A percentile compares a stretch with the other conserved stretches of the same genome.
These are phyloP conservation scores for Axis porcinus DNA, from an alignment of 2,113 vertebrate genomes.

Conservation along the genomic window DNA sequence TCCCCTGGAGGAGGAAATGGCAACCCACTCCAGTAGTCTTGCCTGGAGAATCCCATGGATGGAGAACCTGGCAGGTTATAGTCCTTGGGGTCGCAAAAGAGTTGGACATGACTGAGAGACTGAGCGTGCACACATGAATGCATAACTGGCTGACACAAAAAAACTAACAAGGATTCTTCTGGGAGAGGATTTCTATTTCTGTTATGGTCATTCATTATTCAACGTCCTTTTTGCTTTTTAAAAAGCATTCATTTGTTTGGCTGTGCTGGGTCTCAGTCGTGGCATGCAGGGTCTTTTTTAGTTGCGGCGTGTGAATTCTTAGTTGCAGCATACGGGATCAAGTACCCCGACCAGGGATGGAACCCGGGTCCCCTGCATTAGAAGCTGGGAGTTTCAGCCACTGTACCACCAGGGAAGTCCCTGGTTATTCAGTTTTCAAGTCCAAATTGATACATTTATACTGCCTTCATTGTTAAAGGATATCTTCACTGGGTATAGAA, in stretches of 20 bases:
- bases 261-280: neutral
- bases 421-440: neutral
- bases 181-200: neutral
- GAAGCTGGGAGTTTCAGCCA: neutral
- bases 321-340: neutral
- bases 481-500: neutral
- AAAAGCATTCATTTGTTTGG: neutral
- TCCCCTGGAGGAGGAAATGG: neutral
- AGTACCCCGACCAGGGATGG: neutral
- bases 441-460: neutral
- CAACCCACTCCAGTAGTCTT: neutral
- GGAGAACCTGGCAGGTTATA: neutral
- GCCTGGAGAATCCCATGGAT: neutral
- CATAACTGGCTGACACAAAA: neutral
- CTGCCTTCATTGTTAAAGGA: neutral
- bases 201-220: neutral
- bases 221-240: neutral
- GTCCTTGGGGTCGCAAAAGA: neutral
- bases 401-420: neutral
- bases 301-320: neutral
- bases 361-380: neutral
- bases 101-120: neutral
- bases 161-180: neutral
- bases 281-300: neutral
- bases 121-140: neutral